Evolutionary conservation across 1,140 invertebrate genomes (phyloP).

Genomic region (Agrypnia vestita): DNA sequence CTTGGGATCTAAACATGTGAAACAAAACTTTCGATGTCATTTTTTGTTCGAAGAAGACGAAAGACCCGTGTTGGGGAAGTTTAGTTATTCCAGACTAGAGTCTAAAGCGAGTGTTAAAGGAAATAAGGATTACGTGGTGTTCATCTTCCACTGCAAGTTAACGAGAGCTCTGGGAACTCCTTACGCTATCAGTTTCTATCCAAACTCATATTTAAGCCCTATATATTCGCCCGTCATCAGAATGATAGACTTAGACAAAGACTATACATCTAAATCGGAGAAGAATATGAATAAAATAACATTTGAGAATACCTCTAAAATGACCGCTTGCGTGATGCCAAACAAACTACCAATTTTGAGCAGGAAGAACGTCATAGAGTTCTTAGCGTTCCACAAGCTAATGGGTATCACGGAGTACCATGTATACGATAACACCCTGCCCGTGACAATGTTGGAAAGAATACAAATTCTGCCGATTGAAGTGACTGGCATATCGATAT

Average conservation of each 20-base stretch:
- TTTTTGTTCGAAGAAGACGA: conserved; percentile 72
- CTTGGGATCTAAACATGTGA: conserved; percentile 67
- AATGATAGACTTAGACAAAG: conserved; percentile 64
- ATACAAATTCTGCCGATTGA: conserved; percentile 71
- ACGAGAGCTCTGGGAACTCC: conserved; percentile 69
- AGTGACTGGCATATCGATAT: conserved; percentile 71
- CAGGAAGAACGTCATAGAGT: conserved; percentile 73
- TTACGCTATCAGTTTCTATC: conserved; percentile 73
- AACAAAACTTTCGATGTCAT: conserved; percentile 72
- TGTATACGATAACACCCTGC: conserved; percentile 74
- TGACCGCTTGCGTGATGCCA: conserved; percentile 73
- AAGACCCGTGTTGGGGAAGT: conserved; percentile 72
- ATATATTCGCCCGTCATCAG: conserved; percentile 72
- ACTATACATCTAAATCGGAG: conserved; percentile 13
- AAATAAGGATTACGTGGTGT: conserved; percentile 65
- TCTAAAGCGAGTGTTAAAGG: conserved; percentile 55
- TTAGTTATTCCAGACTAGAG: conserved; percentile 65
- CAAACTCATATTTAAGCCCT: conserved; percentile 70
- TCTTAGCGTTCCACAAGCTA: conserved; percentile 74
- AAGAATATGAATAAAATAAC: conserved; percentile 60
- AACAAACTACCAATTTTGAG: conserved; percentile 69
- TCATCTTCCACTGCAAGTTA: conserved; percentile 71
- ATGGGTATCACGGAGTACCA: conserved; percentile 74
- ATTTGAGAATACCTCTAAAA: conserved; percentile 71
- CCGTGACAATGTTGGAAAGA: conserved; percentile 72